Conservation (phyloP, 37 sponge, comb jelly and placozoan genomes). For the Theonella swinhoei region DNA sequence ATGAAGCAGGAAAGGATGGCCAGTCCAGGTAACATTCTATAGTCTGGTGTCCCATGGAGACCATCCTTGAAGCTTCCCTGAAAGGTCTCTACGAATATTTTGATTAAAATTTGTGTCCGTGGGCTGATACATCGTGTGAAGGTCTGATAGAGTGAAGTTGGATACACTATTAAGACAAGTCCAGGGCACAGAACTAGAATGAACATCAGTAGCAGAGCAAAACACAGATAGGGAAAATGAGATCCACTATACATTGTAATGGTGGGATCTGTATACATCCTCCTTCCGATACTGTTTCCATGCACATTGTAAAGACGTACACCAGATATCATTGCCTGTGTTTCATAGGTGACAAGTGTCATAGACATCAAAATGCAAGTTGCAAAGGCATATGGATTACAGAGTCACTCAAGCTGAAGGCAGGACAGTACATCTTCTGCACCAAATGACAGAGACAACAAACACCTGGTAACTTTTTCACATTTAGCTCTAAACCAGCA, state of each 20-base stretch:
- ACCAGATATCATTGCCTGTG: too few relatives aligned
- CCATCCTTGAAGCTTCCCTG: slow-evolving; percentile 26
- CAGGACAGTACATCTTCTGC: neutral
- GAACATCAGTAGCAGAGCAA: too few relatives aligned
- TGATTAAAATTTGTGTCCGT: neutral
- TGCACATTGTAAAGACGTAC: too few relatives aligned
- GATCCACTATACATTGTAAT: too few relatives aligned
- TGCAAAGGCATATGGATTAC: slow-evolving; percentile 18
- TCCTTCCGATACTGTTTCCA: too few relatives aligned
- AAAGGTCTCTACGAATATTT: slow-evolving; percentile 19
- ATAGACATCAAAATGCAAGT: too few relatives aligned
- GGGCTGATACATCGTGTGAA: neutral
- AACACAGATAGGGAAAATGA: too few relatives aligned
- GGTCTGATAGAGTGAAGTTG: neutral
- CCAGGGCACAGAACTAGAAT: too few relatives aligned
- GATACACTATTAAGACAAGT: slow-evolving; percentile 11
- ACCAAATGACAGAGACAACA: neutral
- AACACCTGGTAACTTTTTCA: neutral
- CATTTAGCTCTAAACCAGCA: neutral
- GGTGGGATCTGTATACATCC: too few relatives aligned
- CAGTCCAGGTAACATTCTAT: neutral
- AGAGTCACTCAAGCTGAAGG: neutral
- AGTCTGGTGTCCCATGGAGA: neutral
- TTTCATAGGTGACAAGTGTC: too few relatives aligned
- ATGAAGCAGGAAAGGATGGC: too few relatives aligned